Evolutionary conservation across 2,113 vertebrate species (phyloP), one percentile per base, ranked within the genome.

Genomic region (Rhinoderma darwinii): DNA sequence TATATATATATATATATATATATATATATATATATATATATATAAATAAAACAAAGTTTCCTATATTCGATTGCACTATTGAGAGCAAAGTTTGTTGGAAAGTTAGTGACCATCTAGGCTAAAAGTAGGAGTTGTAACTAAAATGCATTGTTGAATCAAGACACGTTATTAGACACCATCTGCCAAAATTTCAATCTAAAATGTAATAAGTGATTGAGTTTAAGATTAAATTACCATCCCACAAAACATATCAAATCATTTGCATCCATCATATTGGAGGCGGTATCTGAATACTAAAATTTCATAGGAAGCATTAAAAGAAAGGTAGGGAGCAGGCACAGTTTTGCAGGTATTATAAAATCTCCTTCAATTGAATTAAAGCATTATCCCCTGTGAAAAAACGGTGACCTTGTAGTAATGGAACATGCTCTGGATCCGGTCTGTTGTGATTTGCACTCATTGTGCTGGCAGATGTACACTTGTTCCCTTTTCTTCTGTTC

Each of bases 151-250:
- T 68, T 30, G 17, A 66, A 68, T 17, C 30, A 32, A 68, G 63
- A 61, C 56, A 61, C 56, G 8, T 27, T 27, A 27, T 61, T 18
- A 18, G 51, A 68, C 14, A 68, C 63, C 63, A 68, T 68, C 30
- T 78, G 17, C 43, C 25, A 78, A 50, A 5, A 50, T 50, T 51
- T 51, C n/a, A 30, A 78, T 44, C 47, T 50, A 27, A 78, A 51
- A 50, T 78, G 8, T 78, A 51, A 78, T 76, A 44, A 76, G 20
- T 41, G 68, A 72, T 43, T 44, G 43, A 14, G n/a, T 25, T 27
- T 78, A 78, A n/a, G 75, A 78, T 30, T 50, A 78, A 51, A 78
- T 78, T 50, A 30, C 75, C 27, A 30, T 50, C 73, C 73, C 11
- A 43, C 73, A 76, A 76, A 27, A 76, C 35, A 44, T 76, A 41